These are phyloP conservation scores for Euura saliciscinereae DNA, from an alignment of 1,140 invertebrate genomes.

Conservation along the genomic window DNA sequence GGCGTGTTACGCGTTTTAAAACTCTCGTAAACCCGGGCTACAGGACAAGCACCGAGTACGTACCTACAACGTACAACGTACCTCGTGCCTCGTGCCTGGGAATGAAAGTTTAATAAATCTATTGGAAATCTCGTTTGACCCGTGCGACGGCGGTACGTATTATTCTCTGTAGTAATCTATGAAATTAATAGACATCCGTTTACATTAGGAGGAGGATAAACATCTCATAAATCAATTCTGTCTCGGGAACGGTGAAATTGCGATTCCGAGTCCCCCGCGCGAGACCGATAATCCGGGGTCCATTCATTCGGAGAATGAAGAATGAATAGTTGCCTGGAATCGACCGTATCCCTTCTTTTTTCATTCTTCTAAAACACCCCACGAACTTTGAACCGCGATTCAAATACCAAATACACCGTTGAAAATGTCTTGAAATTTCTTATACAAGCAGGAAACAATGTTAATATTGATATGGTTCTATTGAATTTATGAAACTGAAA, in stretches of 20 bases:
- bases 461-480: no score
- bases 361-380: not conserved
- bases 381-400: not conserved
- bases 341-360: not conserved
- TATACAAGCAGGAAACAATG: no score
- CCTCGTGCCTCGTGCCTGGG: not conserved
- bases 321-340: not conserved
- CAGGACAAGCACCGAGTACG: no score
- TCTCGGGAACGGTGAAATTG: not conserved
- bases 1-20: no score
- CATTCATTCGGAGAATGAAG: not conserved
- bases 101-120: not conserved
- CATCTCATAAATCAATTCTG: slow-evolving; percentile 6
- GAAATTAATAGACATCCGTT: not conserved
- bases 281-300: not conserved
- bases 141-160: not conserved
- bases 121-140: not conserved
- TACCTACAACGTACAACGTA: no score
- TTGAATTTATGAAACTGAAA: no score
- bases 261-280: not conserved
- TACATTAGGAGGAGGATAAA: not conserved
- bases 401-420: no score
- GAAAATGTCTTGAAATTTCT: no score
- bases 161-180: not conserved
- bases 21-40: no score